phyloP scores from a whole-genome alignment of 2,888 invertebrate genomes.

The Drosophila ustulata region DNA sequence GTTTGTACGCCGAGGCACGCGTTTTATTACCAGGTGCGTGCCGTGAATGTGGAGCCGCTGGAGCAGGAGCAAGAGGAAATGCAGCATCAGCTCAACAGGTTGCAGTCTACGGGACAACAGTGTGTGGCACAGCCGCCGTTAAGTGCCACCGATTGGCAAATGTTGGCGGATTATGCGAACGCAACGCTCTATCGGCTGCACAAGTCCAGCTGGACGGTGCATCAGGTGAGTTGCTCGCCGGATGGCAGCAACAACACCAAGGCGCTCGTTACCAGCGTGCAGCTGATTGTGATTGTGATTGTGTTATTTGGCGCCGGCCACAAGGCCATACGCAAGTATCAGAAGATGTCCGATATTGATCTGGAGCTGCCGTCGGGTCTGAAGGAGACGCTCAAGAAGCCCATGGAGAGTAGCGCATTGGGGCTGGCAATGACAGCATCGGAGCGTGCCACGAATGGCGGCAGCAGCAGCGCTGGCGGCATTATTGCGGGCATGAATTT shows the following conservation, averaged over 20 bases:
- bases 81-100: too few species aligned
- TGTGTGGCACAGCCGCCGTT: conserved; percentile 36
- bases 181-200: conserved; percentile 55
- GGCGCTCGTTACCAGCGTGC: conserved; percentile 24
- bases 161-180: conserved; percentile 52
- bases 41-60: conserved; percentile 77
- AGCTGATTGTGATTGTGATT: conserved; percentile 43
- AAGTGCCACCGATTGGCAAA: conserved; percentile 7
- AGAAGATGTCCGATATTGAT: conserved; percentile 82
- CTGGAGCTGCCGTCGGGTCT: conserved; percentile 80
- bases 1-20: conserved; percentile 49
- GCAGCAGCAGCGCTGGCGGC: conserved; percentile 3
- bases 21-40: conserved; percentile 74
- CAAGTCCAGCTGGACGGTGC: conserved; percentile 68
- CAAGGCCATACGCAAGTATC: conserved; percentile 72
- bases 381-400: conserved; percentile 73
- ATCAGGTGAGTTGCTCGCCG: conserved; percentile 52
- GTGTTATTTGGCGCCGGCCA: conserved; percentile 44
- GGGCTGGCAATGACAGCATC: conserved; percentile 12
- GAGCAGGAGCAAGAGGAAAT: neutral
- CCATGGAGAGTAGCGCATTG: conserved; percentile 39
- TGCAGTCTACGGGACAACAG: neutral
- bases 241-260: conserved; percentile 30
- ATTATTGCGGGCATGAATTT: conserved; percentile 21
- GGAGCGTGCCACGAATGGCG: conserved; percentile 3